A percentile compares a stretch with the other conserved stretches of the same genome.
phyloP scores from a whole-genome alignment of 2,888 invertebrate species.

The Trichopria drosophilae region DNA sequence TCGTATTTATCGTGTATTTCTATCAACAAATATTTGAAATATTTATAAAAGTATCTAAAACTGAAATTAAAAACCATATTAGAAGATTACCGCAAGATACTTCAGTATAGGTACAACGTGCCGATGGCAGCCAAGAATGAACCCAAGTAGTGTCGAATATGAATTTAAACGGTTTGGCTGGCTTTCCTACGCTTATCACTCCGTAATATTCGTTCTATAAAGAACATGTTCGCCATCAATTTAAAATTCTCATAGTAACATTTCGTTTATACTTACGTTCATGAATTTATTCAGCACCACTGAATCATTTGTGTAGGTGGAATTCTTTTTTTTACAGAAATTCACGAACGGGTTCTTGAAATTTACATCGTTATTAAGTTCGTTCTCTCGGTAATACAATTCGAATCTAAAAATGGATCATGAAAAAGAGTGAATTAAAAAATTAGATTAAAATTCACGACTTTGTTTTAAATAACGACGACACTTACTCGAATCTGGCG shows the following conservation, averaged over 20 bases:
- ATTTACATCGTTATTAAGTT: no score
- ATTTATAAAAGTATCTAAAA: not conserved
- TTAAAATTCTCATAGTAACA: no score
- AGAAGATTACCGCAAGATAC: slow-evolving; percentile 59
- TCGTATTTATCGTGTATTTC: slow-evolving; percentile 72
- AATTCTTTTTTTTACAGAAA: no score
- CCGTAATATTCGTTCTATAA: slow-evolving; percentile 61
- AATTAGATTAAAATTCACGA: no score
- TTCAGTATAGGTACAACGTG: slow-evolving; percentile 53
- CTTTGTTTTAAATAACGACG: no score
- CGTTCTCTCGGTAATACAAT: no score
- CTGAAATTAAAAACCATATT: not conserved
- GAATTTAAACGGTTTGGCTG: slow-evolving; percentile 59
- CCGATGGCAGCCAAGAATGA: slow-evolving; percentile 59
- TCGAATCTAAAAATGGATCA: no score
- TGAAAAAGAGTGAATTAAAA: no score
- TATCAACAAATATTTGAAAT: slow-evolving; percentile 46
- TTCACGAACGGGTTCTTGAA: no score
- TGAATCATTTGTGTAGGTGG: slow-evolving; percentile 26
- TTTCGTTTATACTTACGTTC: slow-evolving; percentile 36
- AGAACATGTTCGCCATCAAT: slow-evolving; percentile 17
- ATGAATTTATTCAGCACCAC: slow-evolving; percentile 40
- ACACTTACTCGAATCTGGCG: no score
- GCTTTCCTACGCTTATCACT: slow-evolving; percentile 57
- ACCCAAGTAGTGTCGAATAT: slow-evolving; percentile 62